Percentiles rank a stretch among this genome's conserved stretches.
Conservation (phyloP, 2,888 invertebrate species). For the Lissonota sp. region DNA sequence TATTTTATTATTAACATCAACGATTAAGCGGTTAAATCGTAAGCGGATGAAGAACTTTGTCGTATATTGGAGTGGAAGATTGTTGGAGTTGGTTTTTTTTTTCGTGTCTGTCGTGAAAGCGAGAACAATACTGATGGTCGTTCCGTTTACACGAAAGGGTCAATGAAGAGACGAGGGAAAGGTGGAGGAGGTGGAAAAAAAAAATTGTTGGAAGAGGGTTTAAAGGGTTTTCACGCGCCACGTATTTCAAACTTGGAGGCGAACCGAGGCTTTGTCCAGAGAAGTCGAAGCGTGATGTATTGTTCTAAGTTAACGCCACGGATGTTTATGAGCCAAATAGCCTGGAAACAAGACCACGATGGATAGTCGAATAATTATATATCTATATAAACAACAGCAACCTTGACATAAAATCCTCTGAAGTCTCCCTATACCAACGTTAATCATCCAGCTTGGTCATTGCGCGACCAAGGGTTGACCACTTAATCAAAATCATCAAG, state of each 20-base stretch:
- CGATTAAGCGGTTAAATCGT: too few species aligned
- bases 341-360: constrained; percentile 32
- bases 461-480: too few species aligned
- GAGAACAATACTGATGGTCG: constrained; percentile 24
- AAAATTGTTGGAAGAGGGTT: constrained; percentile 20
- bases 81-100: constrained; percentile 10
- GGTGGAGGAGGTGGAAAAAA: constrained; percentile 3
- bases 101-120: constrained; percentile 26
- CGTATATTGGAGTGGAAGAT: constrained; percentile 39
- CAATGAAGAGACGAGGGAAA: constrained; percentile 27
- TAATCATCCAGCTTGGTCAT: not conserved
- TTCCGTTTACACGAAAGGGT: constrained; percentile 31
- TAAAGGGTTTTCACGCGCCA: constrained; percentile 50
- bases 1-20: too few species aligned
- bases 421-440: not conserved
- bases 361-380: constrained; percentile 3
- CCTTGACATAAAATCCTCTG: constrained; percentile 20
- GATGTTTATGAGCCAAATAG: constrained; percentile 26
- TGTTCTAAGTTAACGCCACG: constrained; percentile 27
- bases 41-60: not conserved
- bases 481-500: too few species aligned
- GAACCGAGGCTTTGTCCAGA: constrained; percentile 36
- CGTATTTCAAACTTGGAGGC: constrained; percentile 34
- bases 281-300: constrained; percentile 46
- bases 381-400: not conserved